Evolutionary conservation across 2,113 vertebrate genomes (phyloP).

Genomic region (Limanda limanda): DNA sequence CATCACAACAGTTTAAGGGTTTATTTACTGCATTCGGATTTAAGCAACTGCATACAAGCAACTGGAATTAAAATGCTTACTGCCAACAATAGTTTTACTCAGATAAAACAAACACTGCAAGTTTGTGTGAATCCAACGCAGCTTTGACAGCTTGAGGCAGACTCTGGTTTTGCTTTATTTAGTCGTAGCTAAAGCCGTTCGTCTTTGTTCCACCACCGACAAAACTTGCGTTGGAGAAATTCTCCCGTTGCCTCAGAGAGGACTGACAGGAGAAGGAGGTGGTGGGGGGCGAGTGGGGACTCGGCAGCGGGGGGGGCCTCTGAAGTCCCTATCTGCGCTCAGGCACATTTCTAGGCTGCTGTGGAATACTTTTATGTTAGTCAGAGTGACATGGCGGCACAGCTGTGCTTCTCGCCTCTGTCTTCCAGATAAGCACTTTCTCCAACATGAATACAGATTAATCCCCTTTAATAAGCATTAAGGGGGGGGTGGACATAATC

Average conservation of each 20-base stretch:
- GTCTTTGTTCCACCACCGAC: constrained; percentile 61
- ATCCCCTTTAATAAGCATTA: constrained; percentile 92
- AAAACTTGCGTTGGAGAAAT: constrained; percentile 59
- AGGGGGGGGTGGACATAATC: constrained; percentile 83
- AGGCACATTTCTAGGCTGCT: constrained; percentile 86
- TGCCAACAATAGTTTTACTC: constrained; percentile 18
- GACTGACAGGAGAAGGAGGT: constrained; percentile 58
- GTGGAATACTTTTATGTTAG: constrained; percentile 87
- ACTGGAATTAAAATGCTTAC: constrained; percentile 39
- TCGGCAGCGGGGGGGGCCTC: constrained; percentile 49
- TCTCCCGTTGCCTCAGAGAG: constrained; percentile 40
- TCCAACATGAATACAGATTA: constrained; percentile 90
- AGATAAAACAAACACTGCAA: constrained; percentile 36
- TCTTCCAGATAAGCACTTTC: constrained; percentile 87
- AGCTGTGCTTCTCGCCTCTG: constrained; percentile 75
- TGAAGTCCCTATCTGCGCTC: constrained; percentile 85
- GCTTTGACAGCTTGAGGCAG: constrained; percentile 36
- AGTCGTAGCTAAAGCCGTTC: constrained; percentile 32
- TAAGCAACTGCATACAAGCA: constrained; percentile 12
- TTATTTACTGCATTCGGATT: constrained; percentile 36
- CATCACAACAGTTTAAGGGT: constrained; percentile 11
- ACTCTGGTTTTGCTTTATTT: constrained; percentile 43
- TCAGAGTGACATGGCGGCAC: constrained; percentile 67
- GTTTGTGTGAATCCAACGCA: constrained; percentile 37
- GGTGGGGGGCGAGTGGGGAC: constrained; percentile 13